phyloP scores from a whole-genome alignment of 2,888 invertebrate genomes.

The Tachina fera region DNA sequence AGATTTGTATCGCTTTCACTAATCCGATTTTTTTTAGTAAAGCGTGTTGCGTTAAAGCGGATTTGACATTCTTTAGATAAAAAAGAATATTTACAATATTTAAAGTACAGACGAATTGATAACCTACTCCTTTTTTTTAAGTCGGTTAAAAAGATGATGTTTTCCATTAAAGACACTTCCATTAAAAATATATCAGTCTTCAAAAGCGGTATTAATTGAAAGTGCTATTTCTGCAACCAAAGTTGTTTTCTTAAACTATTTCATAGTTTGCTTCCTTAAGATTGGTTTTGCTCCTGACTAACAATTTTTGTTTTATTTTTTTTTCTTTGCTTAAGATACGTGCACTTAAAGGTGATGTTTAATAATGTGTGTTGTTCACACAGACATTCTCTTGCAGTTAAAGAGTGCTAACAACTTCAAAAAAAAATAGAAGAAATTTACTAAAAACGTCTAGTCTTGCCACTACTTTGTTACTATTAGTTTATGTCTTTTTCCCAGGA shows the following conservation, averaged over 20 bases:
- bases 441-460: conserved; percentile 38
- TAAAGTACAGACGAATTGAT: too few species aligned
- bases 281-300: conserved; percentile 33
- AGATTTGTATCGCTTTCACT: too few species aligned
- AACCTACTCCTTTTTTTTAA: too few species aligned
- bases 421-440: not conserved
- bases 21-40: too few species aligned
- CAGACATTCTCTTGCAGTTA: conserved; percentile 11
- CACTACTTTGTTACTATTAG: conserved; percentile 53
- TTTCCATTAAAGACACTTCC: too few species aligned
- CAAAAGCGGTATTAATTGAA: too few species aligned
- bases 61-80: too few species aligned
- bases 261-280: conserved; percentile 25
- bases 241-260: not conserved
- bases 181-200: too few species aligned
- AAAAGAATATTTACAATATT: too few species aligned
- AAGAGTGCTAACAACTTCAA: conserved; percentile 13
- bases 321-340: conserved; percentile 11
- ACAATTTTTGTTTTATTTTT: not conserved
- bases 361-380: conserved; percentile 11
- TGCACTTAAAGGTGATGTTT: conserved; percentile 57
- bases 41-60: too few species aligned
- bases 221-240: not conserved
- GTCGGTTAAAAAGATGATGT: too few species aligned
- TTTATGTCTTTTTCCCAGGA: conserved; percentile 33